Evolutionary conservation across 2,888 invertebrate genomes (phyloP), one percentile per base, ranked within the genome.

Genomic region (Norana najaformis): DNA sequence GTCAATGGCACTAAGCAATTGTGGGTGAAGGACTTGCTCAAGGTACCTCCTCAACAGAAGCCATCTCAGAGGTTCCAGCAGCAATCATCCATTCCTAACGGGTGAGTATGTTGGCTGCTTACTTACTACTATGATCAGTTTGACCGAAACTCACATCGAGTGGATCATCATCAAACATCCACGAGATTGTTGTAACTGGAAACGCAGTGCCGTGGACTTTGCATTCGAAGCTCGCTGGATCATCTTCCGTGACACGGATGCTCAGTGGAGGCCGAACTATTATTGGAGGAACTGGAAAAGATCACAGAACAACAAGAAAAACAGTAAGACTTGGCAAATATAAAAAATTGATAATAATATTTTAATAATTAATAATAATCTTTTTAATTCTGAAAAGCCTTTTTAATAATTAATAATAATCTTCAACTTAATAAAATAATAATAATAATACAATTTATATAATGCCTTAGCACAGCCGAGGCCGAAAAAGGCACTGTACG

Each of bases 111-210:
- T n/a, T n/a, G 69, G n/a, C 11, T 53, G 11, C 53, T 53, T 69
- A 69, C 69, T 69, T 20, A 47, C 47, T 47, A 69, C 69, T 5
- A n/a, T 69, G 69, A n/a, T n/a, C n/a, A 69, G 30, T 69, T 69
- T 69, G 30, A 69, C n/a, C 8, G n/a, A n/a, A 23, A 85, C 85
- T 85, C 36, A 93, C 93, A 82, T 92, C 92, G 13, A 95, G 93
- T 0, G 95, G 94, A 93, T 96, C 96, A 20, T 96, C 96, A 93
- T 97, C 96, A 93, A 96, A 96, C 89, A 96, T 95, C 97, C 97
- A 97, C 89, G 96, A 96, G 8, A 96, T 96, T 38, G 95, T 95
- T 11, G 96, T 96, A 91, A 96, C 96, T 3, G 96, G 96, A 91
- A 93, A 94, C 5, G 93, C 92, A 38, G 95, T 94, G 20, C 95